Evolutionary conservation across 2,888 invertebrate genomes (phyloP), one percentile per base, ranked within the genome.

Genomic region (Dicranocentrus wangi): DNA sequence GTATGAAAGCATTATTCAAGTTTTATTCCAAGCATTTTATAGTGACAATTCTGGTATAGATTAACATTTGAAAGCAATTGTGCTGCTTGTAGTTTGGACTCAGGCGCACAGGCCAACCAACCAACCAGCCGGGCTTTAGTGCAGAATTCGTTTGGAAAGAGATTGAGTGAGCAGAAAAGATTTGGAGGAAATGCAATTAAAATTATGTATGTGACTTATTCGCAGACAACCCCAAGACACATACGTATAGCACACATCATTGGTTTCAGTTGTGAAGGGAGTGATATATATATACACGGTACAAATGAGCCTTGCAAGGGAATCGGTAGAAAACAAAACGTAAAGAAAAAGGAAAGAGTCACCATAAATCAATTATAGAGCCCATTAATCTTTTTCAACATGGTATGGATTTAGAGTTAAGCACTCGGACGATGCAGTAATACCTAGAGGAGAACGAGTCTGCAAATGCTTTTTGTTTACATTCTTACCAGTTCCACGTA

Each of bases 291-390:
- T 47, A 47, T 17, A 3, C 17, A 7, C 32, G 3, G 21, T 55
- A 19, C 55, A 55, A 55, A 55, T 55, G 51, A 51, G 51, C n/a
- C 3, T 51, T 19, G 55, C 3, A 23, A 21, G 23, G 21, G 55
- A 55, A 55, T 7, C 42, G 65, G 65, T 17, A 65, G 43, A 55
- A 21, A 21, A 47, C n/a, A 47, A 47, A 47, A 55, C 21, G 63
- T 21, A 65, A 43, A 65, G 65, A 19, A 42, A 25, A 65, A 8
- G 21, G 39, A 55, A 27, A 83, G 79, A 82, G 83, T 81, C 82
- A 51, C 85, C 83, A 85, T 85, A 85, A 85, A 85, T 85, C 85
- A 85, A 85, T 83, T 85, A 85, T 83, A 72, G 75, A 81, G 82
- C 82, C 83, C 85, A 85, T 85, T 85, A 83, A 85, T 85, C 85